Percentiles rank a stretch among this genome's conserved stretches.
phyloP scores from a whole-genome alignment of 1,140 invertebrate genomes.

The Polypedilum pembai region DNA sequence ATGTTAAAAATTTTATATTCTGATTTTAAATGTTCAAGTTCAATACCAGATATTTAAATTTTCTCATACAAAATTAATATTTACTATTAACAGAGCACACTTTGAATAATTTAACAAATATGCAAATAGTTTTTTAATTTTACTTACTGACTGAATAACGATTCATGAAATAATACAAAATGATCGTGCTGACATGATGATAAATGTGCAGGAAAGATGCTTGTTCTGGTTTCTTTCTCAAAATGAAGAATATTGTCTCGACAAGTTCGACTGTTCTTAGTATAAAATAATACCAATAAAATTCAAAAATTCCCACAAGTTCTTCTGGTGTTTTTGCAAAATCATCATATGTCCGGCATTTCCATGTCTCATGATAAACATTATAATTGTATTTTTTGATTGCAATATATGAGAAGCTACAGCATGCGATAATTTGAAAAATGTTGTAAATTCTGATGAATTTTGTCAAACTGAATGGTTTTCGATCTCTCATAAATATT shows the following conservation, averaged over 20 bases:
- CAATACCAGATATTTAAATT: too few relatives aligned
- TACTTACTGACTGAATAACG: constrained; percentile 4
- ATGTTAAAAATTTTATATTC: too few relatives aligned
- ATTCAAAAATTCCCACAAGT: not conserved
- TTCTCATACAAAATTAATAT: too few relatives aligned
- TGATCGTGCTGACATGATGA: constrained; percentile 47
- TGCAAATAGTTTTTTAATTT: too few relatives aligned
- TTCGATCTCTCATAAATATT: constrained; percentile 67
- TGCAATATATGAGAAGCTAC: constrained; percentile 58
- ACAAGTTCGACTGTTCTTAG: constrained; percentile 54
- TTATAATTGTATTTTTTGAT: constrained; percentile 31
- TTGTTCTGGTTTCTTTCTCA: constrained; percentile 67
- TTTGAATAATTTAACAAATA: too few relatives aligned
- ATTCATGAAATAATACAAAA: not conserved
- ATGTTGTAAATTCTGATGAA: constrained; percentile 69
- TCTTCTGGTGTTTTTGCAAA: not conserved
- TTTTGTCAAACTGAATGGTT: constrained; percentile 66
- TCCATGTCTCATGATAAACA: not conserved
- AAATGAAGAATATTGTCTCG: constrained; percentile 75
- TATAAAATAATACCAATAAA: constrained; percentile 20
- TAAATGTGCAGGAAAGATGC: constrained; percentile 66
- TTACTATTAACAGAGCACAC: too few relatives aligned
- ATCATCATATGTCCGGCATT: not conserved
- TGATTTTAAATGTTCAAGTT: too few relatives aligned
- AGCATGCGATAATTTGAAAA: constrained; percentile 58